These are phyloP conservation scores for Oxygymnocypris stewartii DNA, from an alignment of 2,113 vertebrate genomes.

Conservation along the genomic window DNA sequence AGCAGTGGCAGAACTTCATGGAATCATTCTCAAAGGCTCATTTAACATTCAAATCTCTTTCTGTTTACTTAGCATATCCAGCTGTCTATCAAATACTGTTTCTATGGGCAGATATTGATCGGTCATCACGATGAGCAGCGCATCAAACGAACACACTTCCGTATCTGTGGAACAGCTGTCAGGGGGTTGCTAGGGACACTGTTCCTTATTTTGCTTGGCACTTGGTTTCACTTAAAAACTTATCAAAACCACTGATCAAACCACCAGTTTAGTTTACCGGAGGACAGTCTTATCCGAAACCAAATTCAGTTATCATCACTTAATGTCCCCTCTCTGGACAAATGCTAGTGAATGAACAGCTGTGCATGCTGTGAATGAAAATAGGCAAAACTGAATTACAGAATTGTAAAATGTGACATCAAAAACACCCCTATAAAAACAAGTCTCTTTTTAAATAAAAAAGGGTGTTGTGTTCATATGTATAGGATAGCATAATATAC, in stretches of 20 bases:
- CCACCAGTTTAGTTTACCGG: conserved; percentile 36
- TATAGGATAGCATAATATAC: neutral
- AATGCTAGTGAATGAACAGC: neutral
- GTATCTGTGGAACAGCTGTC: conserved; percentile 20
- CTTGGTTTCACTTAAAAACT: conserved; percentile 31
- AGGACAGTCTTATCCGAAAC: conserved; percentile 19
- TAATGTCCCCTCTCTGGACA: neutral
- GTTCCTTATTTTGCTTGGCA: conserved; percentile 53
- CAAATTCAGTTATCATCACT: neutral
- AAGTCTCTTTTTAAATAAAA: too few species aligned
- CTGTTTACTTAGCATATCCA: conserved; percentile 18
- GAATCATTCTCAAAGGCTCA: conserved; percentile 26
- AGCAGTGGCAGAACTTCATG: conserved; percentile 8
- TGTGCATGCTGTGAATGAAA: neutral
- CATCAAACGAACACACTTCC: conserved; percentile 20
- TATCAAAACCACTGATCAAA: conserved; percentile 20
- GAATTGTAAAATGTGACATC: too few species aligned
- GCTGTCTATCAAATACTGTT: conserved; percentile 29
- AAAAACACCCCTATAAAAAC: too few species aligned
- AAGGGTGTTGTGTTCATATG: too few species aligned
- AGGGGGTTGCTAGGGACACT: conserved; percentile 6
- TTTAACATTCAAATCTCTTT: conserved; percentile 42
- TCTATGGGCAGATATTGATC: conserved; percentile 18
- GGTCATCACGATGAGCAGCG: neutral
- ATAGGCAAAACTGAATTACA: neutral